A percentile compares a stretch with the other conserved stretches of the same genome.
These are phyloP conservation scores for Eubasilissa splendida DNA, from an alignment of 2,888 invertebrate species.

Conservation along the genomic window DNA sequence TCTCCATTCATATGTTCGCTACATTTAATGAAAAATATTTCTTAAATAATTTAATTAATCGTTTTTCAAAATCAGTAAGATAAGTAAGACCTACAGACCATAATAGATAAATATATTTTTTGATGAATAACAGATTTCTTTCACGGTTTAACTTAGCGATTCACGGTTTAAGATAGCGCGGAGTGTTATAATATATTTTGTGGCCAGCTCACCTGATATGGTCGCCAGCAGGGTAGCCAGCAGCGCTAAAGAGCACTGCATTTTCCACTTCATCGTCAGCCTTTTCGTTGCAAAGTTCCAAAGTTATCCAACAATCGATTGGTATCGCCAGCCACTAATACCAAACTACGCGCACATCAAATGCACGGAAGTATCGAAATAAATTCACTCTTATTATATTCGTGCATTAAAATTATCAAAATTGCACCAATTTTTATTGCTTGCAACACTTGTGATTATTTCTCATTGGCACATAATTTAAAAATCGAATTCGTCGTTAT, in stretches of 20 bases:
- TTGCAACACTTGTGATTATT: constrained; percentile 16
- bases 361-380: constrained; percentile 4
- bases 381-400: constrained; percentile 14
- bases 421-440: constrained; percentile 18
- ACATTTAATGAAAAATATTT: too few relatives aligned
- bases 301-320: constrained; percentile 9
- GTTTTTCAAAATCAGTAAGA: too few relatives aligned
- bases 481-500: constrained; percentile 18
- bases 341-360: constrained; percentile 20
- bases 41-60: too few relatives aligned
- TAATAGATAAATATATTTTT: too few relatives aligned
- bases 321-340: not conserved
- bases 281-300: constrained; percentile 31
- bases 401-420: constrained; percentile 7
- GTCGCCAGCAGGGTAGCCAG: constrained; percentile 40
- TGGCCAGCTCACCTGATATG: constrained; percentile 42
- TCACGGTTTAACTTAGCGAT: too few relatives aligned
- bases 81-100: too few relatives aligned
- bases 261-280: constrained; percentile 46
- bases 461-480: constrained; percentile 15
- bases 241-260: constrained; percentile 47
- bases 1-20: too few relatives aligned
- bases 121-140: too few relatives aligned
- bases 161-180: too few relatives aligned
- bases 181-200: too few relatives aligned